These are phyloP conservation scores for Urocitellus parryii DNA, from an alignment of 2,113 vertebrate genomes.

Conservation along the genomic window DNA sequence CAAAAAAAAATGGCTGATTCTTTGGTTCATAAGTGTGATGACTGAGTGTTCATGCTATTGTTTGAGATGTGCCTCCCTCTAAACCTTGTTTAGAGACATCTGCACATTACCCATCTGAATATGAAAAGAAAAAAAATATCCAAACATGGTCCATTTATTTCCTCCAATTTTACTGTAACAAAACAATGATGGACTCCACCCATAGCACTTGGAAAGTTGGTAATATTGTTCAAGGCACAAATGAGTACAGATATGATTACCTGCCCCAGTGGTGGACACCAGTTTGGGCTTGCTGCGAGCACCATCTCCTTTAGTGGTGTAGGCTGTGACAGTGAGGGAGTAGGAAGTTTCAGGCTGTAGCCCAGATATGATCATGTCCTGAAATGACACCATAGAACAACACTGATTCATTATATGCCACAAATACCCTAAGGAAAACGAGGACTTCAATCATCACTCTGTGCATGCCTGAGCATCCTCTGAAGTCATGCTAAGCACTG, in stretches of 20 bases:
- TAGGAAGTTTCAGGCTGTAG: slow-evolving; percentile 97
- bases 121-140: background rate
- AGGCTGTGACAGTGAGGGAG: slow-evolving; percentile 97
- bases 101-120: too few relatives aligned
- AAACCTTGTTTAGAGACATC: too few relatives aligned
- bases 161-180: background rate
- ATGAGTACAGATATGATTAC: slow-evolving; percentile 83
- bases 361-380: slow-evolving; percentile 98
- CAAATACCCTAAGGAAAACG: fast-evolving
- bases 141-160: background rate
- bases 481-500: slow-evolving; percentile 76
- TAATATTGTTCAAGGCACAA: background rate
- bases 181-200: background rate
- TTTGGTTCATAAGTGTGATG: too few relatives aligned
- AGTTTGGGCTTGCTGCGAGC: slow-evolving; percentile 98
- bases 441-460: background rate
- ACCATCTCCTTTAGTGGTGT: slow-evolving; percentile 99
- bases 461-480: slow-evolving; percentile 25
- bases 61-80: too few relatives aligned
- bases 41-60: too few relatives aligned
- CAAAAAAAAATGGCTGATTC: too few relatives aligned
- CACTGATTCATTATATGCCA: slow-evolving; percentile 29
- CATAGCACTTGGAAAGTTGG: background rate
- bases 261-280: slow-evolving; percentile 97
- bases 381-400: slow-evolving; percentile 78